Evolutionary conservation across 2,113 vertebrate species (phyloP).

Genomic region (Rattus rattus): DNA sequence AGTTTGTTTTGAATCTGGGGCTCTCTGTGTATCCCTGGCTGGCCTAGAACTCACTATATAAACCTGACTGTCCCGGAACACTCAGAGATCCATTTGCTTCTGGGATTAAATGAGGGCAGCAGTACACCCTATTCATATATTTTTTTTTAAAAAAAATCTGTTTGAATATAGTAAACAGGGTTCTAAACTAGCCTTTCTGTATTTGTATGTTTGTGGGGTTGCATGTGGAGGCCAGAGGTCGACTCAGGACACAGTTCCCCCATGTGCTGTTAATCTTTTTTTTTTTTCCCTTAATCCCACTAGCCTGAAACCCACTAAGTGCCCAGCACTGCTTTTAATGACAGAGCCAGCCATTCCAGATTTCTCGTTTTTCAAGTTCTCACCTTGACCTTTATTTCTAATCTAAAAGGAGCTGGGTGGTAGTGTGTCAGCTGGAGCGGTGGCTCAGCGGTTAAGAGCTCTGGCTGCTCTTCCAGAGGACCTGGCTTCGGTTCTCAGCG

Average conservation of each 20-base stretch:
- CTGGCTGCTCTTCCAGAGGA: neutral
- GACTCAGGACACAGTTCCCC: neutral
- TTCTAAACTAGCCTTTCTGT: neutral
- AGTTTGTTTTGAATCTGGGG: neutral
- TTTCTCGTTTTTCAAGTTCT: neutral
- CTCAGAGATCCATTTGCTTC: neutral
- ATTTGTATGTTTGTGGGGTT: neutral
- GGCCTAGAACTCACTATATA: neutral
- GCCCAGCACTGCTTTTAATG: neutral
- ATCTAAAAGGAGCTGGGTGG: neutral
- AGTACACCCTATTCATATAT: neutral
- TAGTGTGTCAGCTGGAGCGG: neutral
- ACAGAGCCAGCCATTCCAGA: slow-evolving; percentile 12
- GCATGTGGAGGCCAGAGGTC: neutral
- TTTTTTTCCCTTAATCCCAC: neutral
- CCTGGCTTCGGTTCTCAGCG: neutral
- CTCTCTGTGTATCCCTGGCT: neutral
- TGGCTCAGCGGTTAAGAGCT: neutral
- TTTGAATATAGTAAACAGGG: neutral
- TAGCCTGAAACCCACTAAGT: neutral
- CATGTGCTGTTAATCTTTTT: neutral
- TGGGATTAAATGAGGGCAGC: neutral
- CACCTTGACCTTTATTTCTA: neutral
- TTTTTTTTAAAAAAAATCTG: neutral
- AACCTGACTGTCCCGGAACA: neutral